Evolutionary conservation across 2,113 vertebrate genomes (phyloP).

Genomic region (Bothrops jararaca): DNA sequence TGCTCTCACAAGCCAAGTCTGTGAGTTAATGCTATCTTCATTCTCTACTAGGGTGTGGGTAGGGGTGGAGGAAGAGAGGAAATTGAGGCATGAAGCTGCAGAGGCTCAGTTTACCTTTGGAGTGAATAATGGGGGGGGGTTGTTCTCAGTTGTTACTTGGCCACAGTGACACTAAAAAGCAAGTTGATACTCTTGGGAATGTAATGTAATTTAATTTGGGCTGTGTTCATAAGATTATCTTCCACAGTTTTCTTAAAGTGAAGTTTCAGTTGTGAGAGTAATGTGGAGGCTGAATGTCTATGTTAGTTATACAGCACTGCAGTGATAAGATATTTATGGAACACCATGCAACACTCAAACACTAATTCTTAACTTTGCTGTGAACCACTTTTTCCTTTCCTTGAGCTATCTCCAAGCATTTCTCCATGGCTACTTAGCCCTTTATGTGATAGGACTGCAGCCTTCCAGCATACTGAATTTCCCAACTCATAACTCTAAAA

Average conservation of each 20-base stretch:
- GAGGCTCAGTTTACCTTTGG: neutral
- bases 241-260: neutral
- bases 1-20: neutral
- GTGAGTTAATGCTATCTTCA: neutral
- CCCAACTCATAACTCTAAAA: slow-evolving; percentile 72
- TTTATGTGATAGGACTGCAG: slow-evolving; percentile 56
- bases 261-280: slow-evolving; percentile 36
- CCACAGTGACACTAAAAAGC: slow-evolving; percentile 1
- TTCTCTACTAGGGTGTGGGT: neutral
- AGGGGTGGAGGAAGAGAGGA: neutral
- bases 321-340: neutral
- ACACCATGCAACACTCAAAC: slow-evolving; percentile 51
- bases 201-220: slow-evolving; percentile 10
- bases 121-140: neutral
- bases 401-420: slow-evolving; percentile 63
- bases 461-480: slow-evolving; percentile 67
- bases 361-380: slow-evolving; percentile 40
- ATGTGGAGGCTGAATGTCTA: slow-evolving; percentile 25
- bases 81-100: slow-evolving; percentile 3
- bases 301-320: slow-evolving; percentile 29
- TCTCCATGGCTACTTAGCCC: slow-evolving; percentile 61
- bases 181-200: slow-evolving; percentile 27
- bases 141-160: neutral
- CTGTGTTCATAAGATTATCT: slow-evolving; percentile 6
- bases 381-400: slow-evolving; percentile 46